A percentile compares a stretch with the other conserved stretches of the same genome.
Evolutionary conservation across 2,888 invertebrate genomes (phyloP).

Genomic region (Sinodicranocentrus sp.): DNA sequence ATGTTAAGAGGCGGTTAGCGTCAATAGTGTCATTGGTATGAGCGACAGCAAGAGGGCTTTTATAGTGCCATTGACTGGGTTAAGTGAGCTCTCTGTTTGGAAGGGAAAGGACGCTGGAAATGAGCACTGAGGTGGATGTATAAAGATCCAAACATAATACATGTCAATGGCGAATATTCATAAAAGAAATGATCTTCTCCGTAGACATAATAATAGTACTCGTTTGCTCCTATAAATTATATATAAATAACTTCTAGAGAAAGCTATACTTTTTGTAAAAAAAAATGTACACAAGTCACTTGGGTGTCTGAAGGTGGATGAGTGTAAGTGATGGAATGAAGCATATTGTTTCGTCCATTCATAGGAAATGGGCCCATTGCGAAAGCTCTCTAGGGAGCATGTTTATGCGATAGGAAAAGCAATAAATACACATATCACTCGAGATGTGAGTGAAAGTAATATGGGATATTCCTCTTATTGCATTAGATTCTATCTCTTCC

Average conservation of each 20-base stretch:
- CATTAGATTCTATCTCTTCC: conserved; percentile 51
- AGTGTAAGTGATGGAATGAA: conserved; percentile 11
- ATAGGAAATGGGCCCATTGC: conserved; percentile 55
- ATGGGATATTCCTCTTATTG: conserved; percentile 56
- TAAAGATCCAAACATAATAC: conserved; percentile 32
- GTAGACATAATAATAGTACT: background rate
- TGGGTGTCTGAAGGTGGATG: background rate
- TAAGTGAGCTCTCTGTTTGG: conserved; percentile 28
- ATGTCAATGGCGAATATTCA: conserved; percentile 55
- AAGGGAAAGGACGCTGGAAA: background rate
- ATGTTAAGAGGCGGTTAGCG: conserved; percentile 48
- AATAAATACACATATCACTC: conserved; percentile 68
- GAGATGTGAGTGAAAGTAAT: conserved; percentile 61
- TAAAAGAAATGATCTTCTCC: conserved; percentile 29
- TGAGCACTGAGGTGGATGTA: background rate
- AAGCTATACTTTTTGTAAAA: background rate
- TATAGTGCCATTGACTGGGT: conserved; percentile 55
- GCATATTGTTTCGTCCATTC: conserved; percentile 59
- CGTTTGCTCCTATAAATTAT: background rate
- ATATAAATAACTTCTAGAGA: background rate
- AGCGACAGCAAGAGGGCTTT: conserved; percentile 46
- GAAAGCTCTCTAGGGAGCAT: conserved; percentile 56
- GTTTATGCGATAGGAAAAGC: conserved; percentile 56
- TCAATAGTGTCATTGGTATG: conserved; percentile 18
- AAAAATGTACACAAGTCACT: background rate